phyloP scores from a whole-genome alignment of 2,797 vertebrate genomes.

The Enteromius anoplus region DNA sequence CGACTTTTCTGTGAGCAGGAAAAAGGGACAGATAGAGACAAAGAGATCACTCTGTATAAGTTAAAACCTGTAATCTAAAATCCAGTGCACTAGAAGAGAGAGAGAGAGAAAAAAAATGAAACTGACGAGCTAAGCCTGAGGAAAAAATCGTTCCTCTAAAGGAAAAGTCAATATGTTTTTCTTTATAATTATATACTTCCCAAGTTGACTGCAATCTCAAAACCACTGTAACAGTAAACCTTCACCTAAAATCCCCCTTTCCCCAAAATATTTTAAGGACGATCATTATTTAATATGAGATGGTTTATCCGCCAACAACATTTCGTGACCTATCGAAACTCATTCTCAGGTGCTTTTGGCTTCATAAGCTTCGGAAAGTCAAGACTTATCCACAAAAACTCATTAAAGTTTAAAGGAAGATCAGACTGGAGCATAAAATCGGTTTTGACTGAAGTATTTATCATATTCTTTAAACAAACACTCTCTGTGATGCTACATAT shows the following conservation, averaged over 20 bases:
- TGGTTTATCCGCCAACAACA: not conserved
- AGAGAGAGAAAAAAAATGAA: conserved; percentile 8
- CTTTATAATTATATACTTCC: conserved; percentile 42
- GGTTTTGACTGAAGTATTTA: conserved; percentile 24
- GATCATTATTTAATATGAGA: conserved; percentile 11
- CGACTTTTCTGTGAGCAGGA: conserved; percentile 45
- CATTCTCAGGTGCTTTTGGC: conserved; percentile 23
- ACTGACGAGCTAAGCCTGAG: conserved; percentile 44
- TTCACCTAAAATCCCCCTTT: not conserved
- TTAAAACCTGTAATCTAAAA: conserved; percentile 26
- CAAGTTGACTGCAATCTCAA: conserved; percentile 42
- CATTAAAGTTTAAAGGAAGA: conserved; percentile 31
- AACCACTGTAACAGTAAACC: conserved; percentile 41
- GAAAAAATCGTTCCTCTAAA: conserved; percentile 12
- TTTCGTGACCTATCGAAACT: conserved; percentile 29
- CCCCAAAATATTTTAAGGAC: not conserved
- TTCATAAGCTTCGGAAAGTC: conserved; percentile 14
- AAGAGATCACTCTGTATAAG: not conserved
- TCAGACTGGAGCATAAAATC: conserved; percentile 27
- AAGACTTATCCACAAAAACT: conserved; percentile 25
- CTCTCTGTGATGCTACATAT: conserved; percentile 20
- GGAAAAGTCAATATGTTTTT: conserved; percentile 38
- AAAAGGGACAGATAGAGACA: not conserved
- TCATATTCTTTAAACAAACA: conserved; percentile 36
- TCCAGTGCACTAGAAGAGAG: conserved; percentile 1